Percentiles rank a stretch among this genome's conserved stretches.
phyloP scores from a whole-genome alignment of 2,113 vertebrate species.

The Narcine bancroftii region DNA sequence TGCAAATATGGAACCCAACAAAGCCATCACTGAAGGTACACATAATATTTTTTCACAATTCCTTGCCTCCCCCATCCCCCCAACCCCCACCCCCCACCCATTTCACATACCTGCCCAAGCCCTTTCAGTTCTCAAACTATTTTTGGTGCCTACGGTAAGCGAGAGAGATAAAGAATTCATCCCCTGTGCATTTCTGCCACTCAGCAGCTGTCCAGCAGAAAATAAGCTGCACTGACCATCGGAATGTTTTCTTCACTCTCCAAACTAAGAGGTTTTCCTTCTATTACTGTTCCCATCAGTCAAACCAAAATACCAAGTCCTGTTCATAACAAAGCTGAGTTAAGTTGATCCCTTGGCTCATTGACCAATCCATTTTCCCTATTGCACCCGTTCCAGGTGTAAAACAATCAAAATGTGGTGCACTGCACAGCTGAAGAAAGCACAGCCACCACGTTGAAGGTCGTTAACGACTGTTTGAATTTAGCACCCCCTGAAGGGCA shows the following conservation, averaged over 20 bases:
- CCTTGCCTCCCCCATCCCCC: not conserved
- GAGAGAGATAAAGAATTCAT: slow-evolving; percentile 19
- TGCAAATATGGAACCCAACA: not conserved
- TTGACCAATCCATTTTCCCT: not conserved
- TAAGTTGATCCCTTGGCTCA: not conserved
- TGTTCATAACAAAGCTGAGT: not conserved
- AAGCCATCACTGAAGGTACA: not conserved
- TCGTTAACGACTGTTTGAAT: no score
- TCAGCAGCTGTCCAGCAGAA: slow-evolving; percentile 4
- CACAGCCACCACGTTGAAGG: no score
- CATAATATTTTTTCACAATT: not conserved
- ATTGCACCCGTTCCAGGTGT: no score
- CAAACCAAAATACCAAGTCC: not conserved
- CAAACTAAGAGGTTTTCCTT: not conserved
- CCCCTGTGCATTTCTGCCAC: not conserved
- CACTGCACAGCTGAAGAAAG: no score
- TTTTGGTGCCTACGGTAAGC: not conserved
- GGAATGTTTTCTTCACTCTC: not conserved
- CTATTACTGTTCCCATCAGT: not conserved
- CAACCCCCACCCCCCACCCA: no score
- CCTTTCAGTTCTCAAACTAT: not conserved
- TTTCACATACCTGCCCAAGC: not conserved
- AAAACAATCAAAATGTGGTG: no score
- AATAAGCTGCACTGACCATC: not conserved
- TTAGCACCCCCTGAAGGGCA: no score